phyloP scores from a whole-genome alignment of 2,888 invertebrate species.

The Cephus sareptanus region DNA sequence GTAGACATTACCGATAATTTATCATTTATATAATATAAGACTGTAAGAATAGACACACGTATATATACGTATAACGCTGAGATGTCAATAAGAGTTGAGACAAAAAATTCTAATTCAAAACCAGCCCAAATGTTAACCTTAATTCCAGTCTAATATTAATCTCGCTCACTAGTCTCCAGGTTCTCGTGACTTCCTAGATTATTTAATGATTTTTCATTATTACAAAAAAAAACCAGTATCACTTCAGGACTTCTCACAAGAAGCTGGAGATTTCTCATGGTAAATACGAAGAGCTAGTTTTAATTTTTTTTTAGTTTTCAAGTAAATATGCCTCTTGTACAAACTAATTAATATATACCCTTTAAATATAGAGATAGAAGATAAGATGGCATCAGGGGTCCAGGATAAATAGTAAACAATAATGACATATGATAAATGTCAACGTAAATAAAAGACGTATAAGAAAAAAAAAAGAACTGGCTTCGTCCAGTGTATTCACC shows the following conservation, averaged over 20 bases:
- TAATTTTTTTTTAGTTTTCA: neutral
- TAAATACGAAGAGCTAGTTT: neutral
- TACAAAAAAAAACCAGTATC: neutral
- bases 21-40: neutral
- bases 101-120: neutral
- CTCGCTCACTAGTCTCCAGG: neutral
- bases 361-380: neutral
- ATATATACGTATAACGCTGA: neutral
- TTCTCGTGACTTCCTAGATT: neutral
- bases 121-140: neutral
- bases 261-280: neutral
- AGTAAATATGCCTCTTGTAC: neutral
- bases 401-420: neutral
- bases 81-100: neutral
- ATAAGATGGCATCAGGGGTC: neutral
- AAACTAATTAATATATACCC: neutral
- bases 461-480: neutral
- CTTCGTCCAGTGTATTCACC: neutral
- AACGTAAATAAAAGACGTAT: neutral
- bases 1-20: neutral
- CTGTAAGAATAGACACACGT: conserved; percentile 1
- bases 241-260: neutral
- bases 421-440: neutral
- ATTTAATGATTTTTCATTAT: neutral
- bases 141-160: neutral